Evolutionary conservation across 2,797 vertebrate species (phyloP).

Genomic region (Spheniscus humboldti): DNA sequence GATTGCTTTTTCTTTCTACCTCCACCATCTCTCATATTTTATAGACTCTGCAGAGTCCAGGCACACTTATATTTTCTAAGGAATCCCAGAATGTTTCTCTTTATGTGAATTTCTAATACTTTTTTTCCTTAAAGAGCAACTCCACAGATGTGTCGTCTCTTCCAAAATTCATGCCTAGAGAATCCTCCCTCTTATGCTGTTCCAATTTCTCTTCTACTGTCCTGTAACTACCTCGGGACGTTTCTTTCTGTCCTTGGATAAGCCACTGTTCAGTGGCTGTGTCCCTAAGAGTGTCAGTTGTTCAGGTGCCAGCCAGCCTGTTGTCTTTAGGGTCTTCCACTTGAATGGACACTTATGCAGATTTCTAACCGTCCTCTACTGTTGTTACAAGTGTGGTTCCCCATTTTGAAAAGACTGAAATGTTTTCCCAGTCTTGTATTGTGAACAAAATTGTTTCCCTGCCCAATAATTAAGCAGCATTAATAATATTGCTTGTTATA

Average conservation of each 20-base stretch:
- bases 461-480: neutral
- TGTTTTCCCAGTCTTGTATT: neutral
- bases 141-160: neutral
- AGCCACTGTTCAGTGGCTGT: neutral
- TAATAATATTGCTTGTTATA: neutral
- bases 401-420: neutral
- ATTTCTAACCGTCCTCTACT: neutral
- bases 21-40: neutral
- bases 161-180: neutral
- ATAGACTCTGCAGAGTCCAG: neutral
- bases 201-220: neutral
- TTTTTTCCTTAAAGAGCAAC: neutral
- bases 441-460: neutral
- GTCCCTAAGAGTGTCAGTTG: neutral
- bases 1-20: neutral
- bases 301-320: neutral
- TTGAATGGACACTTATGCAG: neutral
- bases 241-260: neutral
- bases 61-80: neutral
- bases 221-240: accelerated
- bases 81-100: neutral
- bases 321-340: neutral
- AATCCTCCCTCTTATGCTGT: neutral
- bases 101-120: neutral
- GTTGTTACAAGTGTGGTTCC: neutral